Evolutionary conservation across 2,888 invertebrate genomes (phyloP).

Genomic region (Macaria liturata): DNA sequence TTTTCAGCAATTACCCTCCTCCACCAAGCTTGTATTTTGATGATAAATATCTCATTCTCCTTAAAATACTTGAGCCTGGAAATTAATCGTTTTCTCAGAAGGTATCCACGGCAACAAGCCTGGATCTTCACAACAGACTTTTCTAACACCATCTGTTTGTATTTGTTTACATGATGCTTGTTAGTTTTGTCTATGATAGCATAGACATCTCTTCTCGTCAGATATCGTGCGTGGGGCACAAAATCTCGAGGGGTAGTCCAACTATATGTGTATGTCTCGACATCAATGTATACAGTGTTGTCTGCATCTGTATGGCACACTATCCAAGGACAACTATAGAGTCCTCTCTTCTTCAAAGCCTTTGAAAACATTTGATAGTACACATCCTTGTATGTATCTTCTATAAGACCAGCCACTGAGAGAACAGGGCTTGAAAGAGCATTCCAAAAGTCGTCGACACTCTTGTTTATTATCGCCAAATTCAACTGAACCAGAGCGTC

Average conservation of each 20-base stretch:
- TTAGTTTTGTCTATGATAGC: conserved; percentile 70
- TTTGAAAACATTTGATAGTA: conserved; percentile 78
- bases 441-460: conserved; percentile 65
- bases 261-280: conserved; percentile 75
- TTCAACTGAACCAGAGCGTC: conserved; percentile 73
- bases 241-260: conserved; percentile 81
- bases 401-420: conserved; percentile 49
- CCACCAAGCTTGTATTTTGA: conserved; percentile 86
- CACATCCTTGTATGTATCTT: conserved; percentile 64
- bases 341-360: conserved; percentile 68
- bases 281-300: conserved; percentile 78
- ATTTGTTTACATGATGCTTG: conserved; percentile 68
- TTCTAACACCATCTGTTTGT: conserved; percentile 66
- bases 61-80: conserved; percentile 66
- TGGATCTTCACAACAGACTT: conserved; percentile 81
- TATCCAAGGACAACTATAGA: conserved; percentile 77
- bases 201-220: conserved; percentile 71
- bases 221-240: conserved; percentile 72
- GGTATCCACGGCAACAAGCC: conserved; percentile 83
- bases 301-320: conserved; percentile 78
- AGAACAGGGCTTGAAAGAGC: conserved; percentile 58
- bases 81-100: conserved; percentile 76
- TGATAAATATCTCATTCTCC: conserved; percentile 64
- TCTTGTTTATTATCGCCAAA: conserved; percentile 67
- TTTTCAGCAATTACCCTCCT: conserved; percentile 72